These are phyloP conservation scores for Oenanthe oenanthe DNA, from an alignment of 2,113 vertebrate species.

Conservation along the genomic window DNA sequence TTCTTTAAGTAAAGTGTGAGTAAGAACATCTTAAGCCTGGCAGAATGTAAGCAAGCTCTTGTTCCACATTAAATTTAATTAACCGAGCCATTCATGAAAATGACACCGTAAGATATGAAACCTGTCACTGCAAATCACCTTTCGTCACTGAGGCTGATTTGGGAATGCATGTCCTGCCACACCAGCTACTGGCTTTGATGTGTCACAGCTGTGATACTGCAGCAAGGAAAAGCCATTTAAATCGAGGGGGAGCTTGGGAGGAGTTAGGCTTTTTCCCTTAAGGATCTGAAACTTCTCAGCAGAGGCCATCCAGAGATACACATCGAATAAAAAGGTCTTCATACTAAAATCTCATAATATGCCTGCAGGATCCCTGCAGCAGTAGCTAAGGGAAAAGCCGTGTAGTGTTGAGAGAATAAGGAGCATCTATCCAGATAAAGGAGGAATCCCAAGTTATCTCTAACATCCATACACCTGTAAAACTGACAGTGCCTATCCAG, in stretches of 20 bases:
- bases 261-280: not conserved
- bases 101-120: slow-evolving; percentile 43
- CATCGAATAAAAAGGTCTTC: not conserved
- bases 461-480: slow-evolving; percentile 55
- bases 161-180: slow-evolving; percentile 39
- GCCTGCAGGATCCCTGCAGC: not conserved
- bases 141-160: slow-evolving; percentile 9
- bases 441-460: slow-evolving; percentile 19
- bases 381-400: not conserved
- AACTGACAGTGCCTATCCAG: slow-evolving; percentile 25
- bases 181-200: slow-evolving; percentile 58
- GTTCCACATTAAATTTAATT: slow-evolving; percentile 62
- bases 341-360: not conserved
- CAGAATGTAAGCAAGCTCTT: slow-evolving; percentile 50
- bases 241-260: not conserved
- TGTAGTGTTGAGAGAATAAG: not conserved
- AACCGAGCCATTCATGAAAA: slow-evolving; percentile 54
- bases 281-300: slow-evolving; percentile 10
- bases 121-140: slow-evolving; percentile 58
- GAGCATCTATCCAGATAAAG: slow-evolving; percentile 29
- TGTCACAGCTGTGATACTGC: slow-evolving; percentile 35
- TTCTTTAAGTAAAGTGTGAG: slow-evolving; percentile 51
- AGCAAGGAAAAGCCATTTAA: slow-evolving; percentile 48
- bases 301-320: not conserved
- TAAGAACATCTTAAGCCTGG: slow-evolving; percentile 52